Percentiles rank a stretch among this genome's conserved stretches.
phyloP scores from a whole-genome alignment of 2,888 invertebrate species.

The Orchesella flavescens region DNA sequence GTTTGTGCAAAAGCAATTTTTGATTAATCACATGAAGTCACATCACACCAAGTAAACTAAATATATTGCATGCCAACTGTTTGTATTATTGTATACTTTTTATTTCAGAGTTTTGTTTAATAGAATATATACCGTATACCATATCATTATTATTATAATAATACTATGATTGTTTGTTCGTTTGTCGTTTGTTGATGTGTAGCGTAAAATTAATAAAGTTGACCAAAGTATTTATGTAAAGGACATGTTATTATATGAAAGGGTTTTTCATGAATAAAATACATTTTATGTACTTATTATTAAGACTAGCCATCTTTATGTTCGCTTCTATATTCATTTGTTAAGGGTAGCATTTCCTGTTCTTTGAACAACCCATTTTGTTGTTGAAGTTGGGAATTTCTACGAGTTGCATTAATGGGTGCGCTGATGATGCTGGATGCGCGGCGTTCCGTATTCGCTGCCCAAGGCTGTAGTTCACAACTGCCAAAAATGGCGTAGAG shows the following conservation, averaged over 20 bases:
- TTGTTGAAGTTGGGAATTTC: neutral
- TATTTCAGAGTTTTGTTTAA: too few species aligned
- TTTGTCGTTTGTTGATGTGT: too few species aligned
- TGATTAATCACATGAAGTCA: constrained; percentile 48
- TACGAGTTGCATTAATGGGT: neutral
- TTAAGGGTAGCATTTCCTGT: constrained; percentile 50
- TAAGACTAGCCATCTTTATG: neutral
- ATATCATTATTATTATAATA: too few species aligned
- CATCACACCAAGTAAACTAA: constrained; percentile 12
- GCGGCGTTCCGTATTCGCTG: constrained; percentile 55
- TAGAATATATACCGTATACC: too few species aligned
- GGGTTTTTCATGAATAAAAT: too few species aligned
- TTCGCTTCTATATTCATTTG: neutral
- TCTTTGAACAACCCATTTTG: constrained; percentile 34
- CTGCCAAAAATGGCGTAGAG: constrained; percentile 75
- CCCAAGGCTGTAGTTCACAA: constrained; percentile 75
- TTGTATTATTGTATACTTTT: too few species aligned
- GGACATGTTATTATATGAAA: too few species aligned
- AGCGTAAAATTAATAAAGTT: too few species aligned
- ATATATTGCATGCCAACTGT: too few species aligned
- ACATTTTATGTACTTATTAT: neutral
- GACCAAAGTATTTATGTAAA: too few species aligned
- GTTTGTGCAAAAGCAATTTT: constrained; percentile 42
- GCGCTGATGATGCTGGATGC: constrained; percentile 39
- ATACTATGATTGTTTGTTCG: too few species aligned